phyloP scores from a whole-genome alignment of 2,113 vertebrate species.

The Microtus ochrogaster region DNA sequence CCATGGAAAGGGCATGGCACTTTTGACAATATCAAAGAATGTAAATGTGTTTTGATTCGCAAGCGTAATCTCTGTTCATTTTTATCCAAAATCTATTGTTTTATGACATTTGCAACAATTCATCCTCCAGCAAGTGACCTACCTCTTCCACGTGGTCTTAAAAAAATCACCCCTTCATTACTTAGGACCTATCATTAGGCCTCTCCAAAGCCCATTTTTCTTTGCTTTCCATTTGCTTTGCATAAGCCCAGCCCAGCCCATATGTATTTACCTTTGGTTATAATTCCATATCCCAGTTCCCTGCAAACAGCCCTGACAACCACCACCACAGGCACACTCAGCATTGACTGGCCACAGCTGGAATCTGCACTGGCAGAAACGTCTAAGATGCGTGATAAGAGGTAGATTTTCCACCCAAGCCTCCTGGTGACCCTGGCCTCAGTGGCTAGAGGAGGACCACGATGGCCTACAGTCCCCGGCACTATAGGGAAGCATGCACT shows the following conservation, averaged over 20 bases:
- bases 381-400: constrained; percentile 71
- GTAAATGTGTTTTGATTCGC: constrained; percentile 73
- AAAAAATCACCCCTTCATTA: constrained; percentile 81
- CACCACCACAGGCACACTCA: constrained; percentile 53
- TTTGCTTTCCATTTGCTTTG: constrained; percentile 82
- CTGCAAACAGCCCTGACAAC: constrained; percentile 44
- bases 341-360: constrained; percentile 70
- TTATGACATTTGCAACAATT: constrained; percentile 84
- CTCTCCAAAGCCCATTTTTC: constrained; percentile 80
- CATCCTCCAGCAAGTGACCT: constrained; percentile 87
- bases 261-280: constrained; percentile 69
- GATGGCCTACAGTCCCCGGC: constrained; percentile 85
- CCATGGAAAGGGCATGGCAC: constrained; percentile 60
- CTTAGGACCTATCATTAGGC: constrained; percentile 85
- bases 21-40: constrained; percentile 57
- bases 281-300: constrained; percentile 56
- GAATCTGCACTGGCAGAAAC: constrained; percentile 78
- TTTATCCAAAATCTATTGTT: constrained; percentile 82
- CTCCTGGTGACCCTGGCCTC: constrained; percentile 55
- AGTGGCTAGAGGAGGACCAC: constrained; percentile 80
- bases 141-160: constrained; percentile 81
- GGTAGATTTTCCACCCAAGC: constrained; percentile 45
- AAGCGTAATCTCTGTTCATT: constrained; percentile 80
- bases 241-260: constrained; percentile 82
- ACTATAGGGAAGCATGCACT: constrained; percentile 85